Conservation (phyloP, 2,113 vertebrate genomes). For the Taxidea taxus region DNA sequence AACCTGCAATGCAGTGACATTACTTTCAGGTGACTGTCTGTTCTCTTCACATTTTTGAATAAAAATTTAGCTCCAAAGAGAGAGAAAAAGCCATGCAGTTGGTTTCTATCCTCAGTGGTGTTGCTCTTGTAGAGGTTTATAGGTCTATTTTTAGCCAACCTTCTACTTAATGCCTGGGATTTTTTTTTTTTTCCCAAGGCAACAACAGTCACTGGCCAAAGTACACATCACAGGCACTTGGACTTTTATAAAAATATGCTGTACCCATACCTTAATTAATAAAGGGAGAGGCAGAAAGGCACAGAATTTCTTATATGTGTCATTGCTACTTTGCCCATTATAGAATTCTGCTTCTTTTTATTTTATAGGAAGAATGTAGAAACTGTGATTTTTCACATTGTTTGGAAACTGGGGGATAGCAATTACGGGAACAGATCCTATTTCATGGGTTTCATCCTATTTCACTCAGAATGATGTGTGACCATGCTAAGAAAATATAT, state of each 20-base stretch:
- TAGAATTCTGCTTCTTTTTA: background rate
- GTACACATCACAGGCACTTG: background rate
- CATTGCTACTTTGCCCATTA: background rate
- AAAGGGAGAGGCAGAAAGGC: background rate
- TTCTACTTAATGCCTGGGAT: background rate
- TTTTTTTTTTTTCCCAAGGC: background rate
- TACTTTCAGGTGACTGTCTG: background rate
- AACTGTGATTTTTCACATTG: background rate
- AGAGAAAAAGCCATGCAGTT: background rate
- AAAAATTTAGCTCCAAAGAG: background rate
- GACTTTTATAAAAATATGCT: background rate
- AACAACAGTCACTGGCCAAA: background rate
- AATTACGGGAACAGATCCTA: background rate
- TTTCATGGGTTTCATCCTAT: background rate
- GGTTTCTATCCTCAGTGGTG: background rate
- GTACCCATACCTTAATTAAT: background rate
- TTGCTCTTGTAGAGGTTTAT: background rate
- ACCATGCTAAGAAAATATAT: background rate
- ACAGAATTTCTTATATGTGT: background rate
- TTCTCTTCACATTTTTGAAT: background rate
- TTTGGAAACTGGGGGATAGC: background rate
- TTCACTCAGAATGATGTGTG: background rate
- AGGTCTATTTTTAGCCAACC: background rate
- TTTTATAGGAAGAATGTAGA: background rate
- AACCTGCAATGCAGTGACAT: background rate